Evolutionary conservation across 1,140 invertebrate genomes (phyloP), one percentile per base, ranked within the genome.

Genomic region (Philaenus spumarius): DNA sequence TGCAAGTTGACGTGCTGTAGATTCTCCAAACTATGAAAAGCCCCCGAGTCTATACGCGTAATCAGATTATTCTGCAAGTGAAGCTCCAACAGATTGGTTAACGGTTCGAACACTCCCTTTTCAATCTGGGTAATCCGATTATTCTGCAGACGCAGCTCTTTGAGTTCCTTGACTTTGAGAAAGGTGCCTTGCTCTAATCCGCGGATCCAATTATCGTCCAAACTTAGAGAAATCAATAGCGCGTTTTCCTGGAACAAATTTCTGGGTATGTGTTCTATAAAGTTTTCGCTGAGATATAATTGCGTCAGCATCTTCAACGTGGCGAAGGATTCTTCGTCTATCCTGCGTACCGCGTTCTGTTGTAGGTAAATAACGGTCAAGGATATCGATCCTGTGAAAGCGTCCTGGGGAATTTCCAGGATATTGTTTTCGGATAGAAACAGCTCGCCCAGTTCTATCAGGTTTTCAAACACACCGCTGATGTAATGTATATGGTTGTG

Each of bases 391-490:
- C 89, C 89, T 2, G 78, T 77, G 70, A 95, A 95, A 11, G 89
- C 86, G 60, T 91, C 84, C 3, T 82, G 80, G 0, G 86, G 82
- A 61, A 95, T 80, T 71, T 92, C 88, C 1, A 93, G 71, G 46
- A 95, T 88, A 70, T 94, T 94, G 68, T 95, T 95, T 70, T 93
- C 89, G 1, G 88, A 86, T n/a, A 95, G 73, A 69, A 93, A 92
- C 19, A 95, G 74, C 69, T 86, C 83, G 35, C 84, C 79, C 2
- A 95, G 72, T 56, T 90, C 83, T 0, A 82, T 82, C 46, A 95
- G 72, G 66, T 84, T 82, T 14, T 84, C 80, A 69, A 95, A 95
- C 1, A 93, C 80, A 0, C 88, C 88, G 26, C 80, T 80, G 1
- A 94, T 85, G 56, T 86, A 82, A 69, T 94, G 90, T 14, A 95